phyloP scores from a whole-genome alignment of 2,113 vertebrate genomes.

The Rhinolophus ferrumequinum region DNA sequence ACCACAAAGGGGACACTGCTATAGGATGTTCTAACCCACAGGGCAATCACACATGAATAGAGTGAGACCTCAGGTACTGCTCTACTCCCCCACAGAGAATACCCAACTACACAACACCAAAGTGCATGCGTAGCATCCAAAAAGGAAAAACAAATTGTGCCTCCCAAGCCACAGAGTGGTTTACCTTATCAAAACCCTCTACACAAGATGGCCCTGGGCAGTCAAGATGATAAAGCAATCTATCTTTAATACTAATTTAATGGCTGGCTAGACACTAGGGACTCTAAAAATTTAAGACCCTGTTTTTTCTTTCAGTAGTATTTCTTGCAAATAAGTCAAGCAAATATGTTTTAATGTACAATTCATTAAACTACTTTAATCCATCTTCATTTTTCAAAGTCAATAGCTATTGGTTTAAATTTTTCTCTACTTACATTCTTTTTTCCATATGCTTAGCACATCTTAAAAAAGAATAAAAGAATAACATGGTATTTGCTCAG shows the following conservation, averaged over 20 bases:
- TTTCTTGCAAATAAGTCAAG: not conserved
- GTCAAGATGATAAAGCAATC: not conserved
- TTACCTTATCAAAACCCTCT: not conserved
- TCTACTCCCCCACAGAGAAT: not conserved
- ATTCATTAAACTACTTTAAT: not conserved
- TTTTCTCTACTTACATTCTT: conserved; percentile 54
- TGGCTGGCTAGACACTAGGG: not conserved
- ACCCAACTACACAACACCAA: not conserved
- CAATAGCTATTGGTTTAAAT: conserved; percentile 28
- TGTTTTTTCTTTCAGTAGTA: not conserved
- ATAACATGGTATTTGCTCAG: conserved; percentile 42
- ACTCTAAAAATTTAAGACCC: not conserved
- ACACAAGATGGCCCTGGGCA: not conserved
- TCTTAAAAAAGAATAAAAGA: conserved; percentile 54
- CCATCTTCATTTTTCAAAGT: not conserved
- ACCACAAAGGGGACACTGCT: not conserved
- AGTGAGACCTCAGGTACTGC: not conserved
- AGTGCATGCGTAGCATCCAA: not conserved
- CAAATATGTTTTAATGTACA: not conserved
- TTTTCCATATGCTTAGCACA: conserved; percentile 55
- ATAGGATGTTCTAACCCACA: not conserved
- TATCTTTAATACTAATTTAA: not conserved
- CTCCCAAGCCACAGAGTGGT: not conserved
- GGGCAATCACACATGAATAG: accelerated
- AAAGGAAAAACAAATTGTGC: not conserved